phyloP scores from a whole-genome alignment of 2,888 invertebrate species.

The Hedychridium roseum region DNA sequence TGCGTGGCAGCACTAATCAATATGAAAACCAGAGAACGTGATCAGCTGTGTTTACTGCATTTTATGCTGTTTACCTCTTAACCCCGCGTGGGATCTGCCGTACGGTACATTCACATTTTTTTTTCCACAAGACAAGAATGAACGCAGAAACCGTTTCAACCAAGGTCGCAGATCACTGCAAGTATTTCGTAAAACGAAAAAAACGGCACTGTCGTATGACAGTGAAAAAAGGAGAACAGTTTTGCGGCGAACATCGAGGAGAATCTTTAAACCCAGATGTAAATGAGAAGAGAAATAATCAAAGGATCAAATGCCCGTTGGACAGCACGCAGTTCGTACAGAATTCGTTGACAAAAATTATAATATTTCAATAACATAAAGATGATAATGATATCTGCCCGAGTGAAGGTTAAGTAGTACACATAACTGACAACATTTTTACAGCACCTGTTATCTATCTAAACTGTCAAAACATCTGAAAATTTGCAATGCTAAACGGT shows the following conservation, averaged over 20 bases:
- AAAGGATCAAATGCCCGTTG: slow-evolving; percentile 74
- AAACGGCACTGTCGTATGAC: slow-evolving; percentile 81
- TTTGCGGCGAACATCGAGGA: slow-evolving; percentile 73
- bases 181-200: slow-evolving; percentile 72
- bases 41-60: too few species aligned
- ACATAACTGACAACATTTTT: slow-evolving; percentile 53
- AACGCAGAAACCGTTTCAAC: neutral
- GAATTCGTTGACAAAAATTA: slow-evolving; percentile 3
- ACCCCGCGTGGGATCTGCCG: too few species aligned
- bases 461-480: slow-evolving; percentile 75
- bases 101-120: too few species aligned
- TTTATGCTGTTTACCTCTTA: too few species aligned
- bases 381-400: slow-evolving; percentile 17
- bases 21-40: too few species aligned
- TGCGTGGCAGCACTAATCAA: too few species aligned
- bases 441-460: slow-evolving; percentile 73
- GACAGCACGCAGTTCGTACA: slow-evolving; percentile 76
- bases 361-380: slow-evolving; percentile 7
- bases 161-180: slow-evolving; percentile 39
- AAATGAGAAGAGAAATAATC: slow-evolving; percentile 20
- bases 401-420: slow-evolving; percentile 24
- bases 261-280: slow-evolving; percentile 1
- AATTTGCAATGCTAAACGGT: slow-evolving; percentile 74
- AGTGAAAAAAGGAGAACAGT: slow-evolving; percentile 72
- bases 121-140: too few species aligned